Evolutionary conservation across 35 echinoderm and acorn worm genomes (phyloP), one percentile per base, ranked within the genome.

Genomic region (Diadema setosum): DNA sequence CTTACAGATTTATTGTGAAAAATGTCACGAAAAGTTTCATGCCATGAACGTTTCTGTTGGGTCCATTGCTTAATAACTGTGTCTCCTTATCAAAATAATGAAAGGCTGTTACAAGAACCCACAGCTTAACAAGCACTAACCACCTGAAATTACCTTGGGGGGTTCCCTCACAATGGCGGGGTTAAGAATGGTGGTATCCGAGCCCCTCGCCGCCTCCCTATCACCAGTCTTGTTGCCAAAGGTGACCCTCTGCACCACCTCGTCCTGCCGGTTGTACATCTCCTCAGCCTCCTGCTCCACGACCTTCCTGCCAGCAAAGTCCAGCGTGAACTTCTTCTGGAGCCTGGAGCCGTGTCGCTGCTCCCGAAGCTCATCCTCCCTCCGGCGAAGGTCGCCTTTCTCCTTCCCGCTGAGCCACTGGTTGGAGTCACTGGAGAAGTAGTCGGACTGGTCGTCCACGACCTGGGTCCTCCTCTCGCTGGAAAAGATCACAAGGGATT

Each of bases 211-310:
- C 34, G 52, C 52, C 25, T 70, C 23, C 20, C 44, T 41, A 2
- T 21, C 73, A 25, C 40, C 30, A 8, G 43, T 37, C 34, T 88
- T 94, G 44, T 44, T 78, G 1, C 96, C 96, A 95, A 84, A 99
- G 70, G 91, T 87, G 1, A 99, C 83, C 39, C 80, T 73, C 56
- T 95, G 89, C 0, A 94, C 96, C 21, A 91, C 83, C 24, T 91
- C 96, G 90, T 99, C 96, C n/a, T 99, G 85, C 41, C 87, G 91
- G 60, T 99, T 85, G 58, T 99, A 95, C 92, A 99, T 94, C n/a
- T 56, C 56, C 25, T 88, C 85, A 3, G 23, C 46, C 20, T 78
- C 42, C 70, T 99, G 86, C 34, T 97, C 95, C 0, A 94, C 56
- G 3, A 99, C 90, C 56, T 63, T 73, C 25, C 96, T 70, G 17